A percentile compares a stretch with the other conserved stretches of the same genome.
Evolutionary conservation across 2,888 invertebrate species (phyloP).

Genomic region (Siphlonurus alternatus): DNA sequence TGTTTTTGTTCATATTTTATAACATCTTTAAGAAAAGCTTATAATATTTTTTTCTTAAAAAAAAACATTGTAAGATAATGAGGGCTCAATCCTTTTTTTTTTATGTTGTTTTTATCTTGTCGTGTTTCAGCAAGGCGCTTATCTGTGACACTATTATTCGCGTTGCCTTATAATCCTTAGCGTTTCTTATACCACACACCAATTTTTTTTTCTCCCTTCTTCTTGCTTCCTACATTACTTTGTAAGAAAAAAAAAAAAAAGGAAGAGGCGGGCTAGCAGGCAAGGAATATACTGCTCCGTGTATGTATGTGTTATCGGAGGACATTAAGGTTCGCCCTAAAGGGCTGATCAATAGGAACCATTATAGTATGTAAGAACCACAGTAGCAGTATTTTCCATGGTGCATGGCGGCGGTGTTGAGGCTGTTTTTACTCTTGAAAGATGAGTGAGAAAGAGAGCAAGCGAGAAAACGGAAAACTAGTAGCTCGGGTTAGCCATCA

Average conservation of each 20-base stretch:
- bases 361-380: neutral
- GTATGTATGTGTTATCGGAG: neutral
- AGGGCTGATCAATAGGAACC: conserved; percentile 3
- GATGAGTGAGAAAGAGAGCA: neutral
- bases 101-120: neutral
- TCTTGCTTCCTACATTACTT: neutral
- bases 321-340: conserved; percentile 1
- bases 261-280: too few relatives aligned
- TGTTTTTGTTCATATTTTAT: neutral
- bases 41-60: neutral
- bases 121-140: neutral
- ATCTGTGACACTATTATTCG: neutral
- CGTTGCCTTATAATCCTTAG: neutral
- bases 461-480: too few relatives aligned
- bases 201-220: neutral
- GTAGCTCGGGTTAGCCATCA: neutral
- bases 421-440: neutral
- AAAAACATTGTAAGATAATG: neutral
- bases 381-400: neutral
- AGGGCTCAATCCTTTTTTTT: neutral
- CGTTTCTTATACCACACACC: neutral
- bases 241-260: too few relatives aligned
- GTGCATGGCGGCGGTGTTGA: neutral
- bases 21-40: neutral
- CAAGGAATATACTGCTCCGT: too few relatives aligned